phyloP scores from a whole-genome alignment of 1,140 invertebrate species.

The Drosophila murphyi region DNA sequence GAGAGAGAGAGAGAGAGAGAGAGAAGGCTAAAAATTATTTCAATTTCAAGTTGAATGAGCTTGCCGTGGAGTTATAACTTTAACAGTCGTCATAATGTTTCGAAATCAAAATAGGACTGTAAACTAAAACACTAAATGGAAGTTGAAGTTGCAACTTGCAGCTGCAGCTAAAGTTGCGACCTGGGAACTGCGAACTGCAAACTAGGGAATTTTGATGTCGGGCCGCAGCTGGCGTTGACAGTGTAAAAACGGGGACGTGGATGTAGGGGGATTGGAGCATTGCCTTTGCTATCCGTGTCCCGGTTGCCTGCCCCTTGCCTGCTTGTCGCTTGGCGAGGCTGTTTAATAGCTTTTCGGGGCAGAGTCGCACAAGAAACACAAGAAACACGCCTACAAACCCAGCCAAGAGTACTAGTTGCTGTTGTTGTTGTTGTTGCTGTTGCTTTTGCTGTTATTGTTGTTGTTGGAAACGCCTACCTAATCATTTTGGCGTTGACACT shows the following conservation, averaged over 20 bases:
- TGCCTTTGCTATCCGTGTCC: slow-evolving; percentile 5
- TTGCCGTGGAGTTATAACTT: slow-evolving; percentile 53
- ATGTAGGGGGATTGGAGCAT: neutral
- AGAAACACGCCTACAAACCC: slow-evolving; percentile 48
- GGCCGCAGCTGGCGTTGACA: slow-evolving; percentile 68
- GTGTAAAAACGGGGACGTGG: slow-evolving; percentile 14
- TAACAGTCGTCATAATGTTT: slow-evolving; percentile 75
- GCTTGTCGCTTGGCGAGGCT: slow-evolving; percentile 31
- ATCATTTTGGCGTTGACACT: slow-evolving; percentile 82
- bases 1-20: neutral
- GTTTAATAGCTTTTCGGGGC: slow-evolving; percentile 66
- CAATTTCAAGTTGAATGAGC: slow-evolving; percentile 62
- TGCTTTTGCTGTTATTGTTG: slow-evolving; percentile 14
- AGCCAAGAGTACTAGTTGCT: slow-evolving; percentile 49
- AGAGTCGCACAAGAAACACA: slow-evolving; percentile 25
- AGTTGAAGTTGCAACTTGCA: slow-evolving; percentile 28
- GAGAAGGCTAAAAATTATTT: slow-evolving; percentile 47
- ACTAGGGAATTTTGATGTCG: slow-evolving; percentile 16
- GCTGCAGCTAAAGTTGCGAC: slow-evolving; percentile 11
- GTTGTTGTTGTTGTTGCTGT: slow-evolving; percentile 14
- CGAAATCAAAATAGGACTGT: slow-evolving; percentile 70
- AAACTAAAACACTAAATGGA: slow-evolving; percentile 62
- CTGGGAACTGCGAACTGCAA: slow-evolving; percentile 18
- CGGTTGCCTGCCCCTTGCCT: slow-evolving; percentile 16
- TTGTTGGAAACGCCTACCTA: slow-evolving; percentile 73